These are phyloP conservation scores for Sebastes schlegelii DNA, from an alignment of 2,113 vertebrate species.

Conservation along the genomic window DNA sequence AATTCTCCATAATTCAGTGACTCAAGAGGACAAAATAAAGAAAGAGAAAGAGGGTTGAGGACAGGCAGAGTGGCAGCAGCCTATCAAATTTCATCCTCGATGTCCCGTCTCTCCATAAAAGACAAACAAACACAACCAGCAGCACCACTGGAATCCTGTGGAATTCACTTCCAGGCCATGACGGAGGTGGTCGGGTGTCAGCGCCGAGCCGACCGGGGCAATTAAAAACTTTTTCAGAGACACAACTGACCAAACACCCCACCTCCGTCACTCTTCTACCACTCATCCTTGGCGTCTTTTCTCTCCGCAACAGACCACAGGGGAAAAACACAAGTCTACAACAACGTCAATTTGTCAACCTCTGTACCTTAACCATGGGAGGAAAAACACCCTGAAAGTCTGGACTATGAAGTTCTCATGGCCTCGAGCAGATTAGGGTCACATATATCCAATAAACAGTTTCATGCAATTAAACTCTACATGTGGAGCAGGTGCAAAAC, in stretches of 20 bases:
- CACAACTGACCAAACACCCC: constrained; percentile 39
- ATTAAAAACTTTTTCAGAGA: constrained; percentile 19
- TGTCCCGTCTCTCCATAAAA: constrained; percentile 64
- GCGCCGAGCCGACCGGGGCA: constrained; percentile 33
- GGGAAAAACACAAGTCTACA: constrained; percentile 38
- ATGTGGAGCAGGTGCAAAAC: not conserved
- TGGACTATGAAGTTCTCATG: constrained; percentile 44
- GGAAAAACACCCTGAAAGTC: constrained; percentile 46
- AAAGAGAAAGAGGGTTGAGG: not conserved
- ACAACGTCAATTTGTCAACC: constrained; percentile 56
- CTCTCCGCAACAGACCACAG: constrained; percentile 21
- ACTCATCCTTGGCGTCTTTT: constrained; percentile 42
- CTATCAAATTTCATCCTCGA: constrained; percentile 65
- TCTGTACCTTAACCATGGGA: constrained; percentile 24
- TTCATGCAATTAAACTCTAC: constrained; percentile 20
- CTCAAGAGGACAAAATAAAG: constrained; percentile 17
- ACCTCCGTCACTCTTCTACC: constrained; percentile 37
- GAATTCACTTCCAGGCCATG: constrained; percentile 59
- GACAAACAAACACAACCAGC: constrained; percentile 74
- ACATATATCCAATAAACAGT: constrained; percentile 33
- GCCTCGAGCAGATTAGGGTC: constrained; percentile 37
- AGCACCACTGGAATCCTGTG: constrained; percentile 65
- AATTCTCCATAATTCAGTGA: constrained; percentile 55
- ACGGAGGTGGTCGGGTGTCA: constrained; percentile 37
- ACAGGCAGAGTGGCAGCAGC: constrained; percentile 31